These are phyloP conservation scores for Scomber japonicus DNA, from an alignment of 2,113 vertebrate species.

Conservation along the genomic window DNA sequence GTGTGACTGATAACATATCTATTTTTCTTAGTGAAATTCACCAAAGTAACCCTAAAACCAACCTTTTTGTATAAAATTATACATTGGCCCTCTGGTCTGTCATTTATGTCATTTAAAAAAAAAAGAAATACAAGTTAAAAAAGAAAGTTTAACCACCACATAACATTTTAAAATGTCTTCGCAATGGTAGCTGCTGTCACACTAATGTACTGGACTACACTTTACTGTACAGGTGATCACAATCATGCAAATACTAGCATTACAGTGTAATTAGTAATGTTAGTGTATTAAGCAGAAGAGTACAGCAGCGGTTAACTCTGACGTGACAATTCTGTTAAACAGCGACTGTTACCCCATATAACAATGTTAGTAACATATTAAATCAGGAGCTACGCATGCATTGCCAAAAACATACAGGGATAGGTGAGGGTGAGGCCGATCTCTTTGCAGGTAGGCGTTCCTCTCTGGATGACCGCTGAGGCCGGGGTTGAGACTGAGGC, in stretches of 20 bases:
- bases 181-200: no score
- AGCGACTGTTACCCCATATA: neutral
- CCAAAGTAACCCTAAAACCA: no score
- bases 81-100: no score
- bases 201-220: no score
- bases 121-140: no score
- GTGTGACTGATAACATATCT: no score
- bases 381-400: neutral
- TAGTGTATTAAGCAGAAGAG: neutral
- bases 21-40: no score
- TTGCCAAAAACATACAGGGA: slow-evolving; percentile 84
- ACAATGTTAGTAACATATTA: neutral
- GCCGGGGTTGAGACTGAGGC: neutral
- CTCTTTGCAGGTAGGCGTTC: slow-evolving; percentile 85
- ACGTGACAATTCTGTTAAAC: neutral
- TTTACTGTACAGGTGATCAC: no score
- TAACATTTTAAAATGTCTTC: no score
- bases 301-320: neutral
- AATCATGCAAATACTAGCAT: neutral
- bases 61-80: no score
- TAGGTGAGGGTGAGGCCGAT: slow-evolving; percentile 88
- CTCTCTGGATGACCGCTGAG: slow-evolving; percentile 86
- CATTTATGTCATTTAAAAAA: no score
- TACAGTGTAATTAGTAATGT: slow-evolving; percentile 4
- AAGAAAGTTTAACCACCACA: no score